These are phyloP conservation scores for Pterophyllum scalare DNA, from an alignment of 2,113 vertebrate species.

Conservation along the genomic window DNA sequence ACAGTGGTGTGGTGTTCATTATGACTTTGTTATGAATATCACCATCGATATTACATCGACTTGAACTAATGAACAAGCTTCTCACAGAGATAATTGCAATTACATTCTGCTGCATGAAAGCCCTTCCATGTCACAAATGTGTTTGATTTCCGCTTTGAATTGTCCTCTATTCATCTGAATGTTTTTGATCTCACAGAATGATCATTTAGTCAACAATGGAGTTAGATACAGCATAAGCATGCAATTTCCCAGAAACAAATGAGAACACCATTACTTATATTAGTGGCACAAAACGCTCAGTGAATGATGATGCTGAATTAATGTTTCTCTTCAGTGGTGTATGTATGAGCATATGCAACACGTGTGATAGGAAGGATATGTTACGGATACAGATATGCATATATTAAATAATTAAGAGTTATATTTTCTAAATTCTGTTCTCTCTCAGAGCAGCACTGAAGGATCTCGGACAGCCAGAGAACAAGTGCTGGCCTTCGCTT, in stretches of 20 bases:
- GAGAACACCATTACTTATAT: constrained; percentile 25
- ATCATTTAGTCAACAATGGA: constrained; percentile 12
- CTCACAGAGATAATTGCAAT: neutral
- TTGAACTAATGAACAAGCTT: constrained; percentile 35
- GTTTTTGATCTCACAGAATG: constrained; percentile 18
- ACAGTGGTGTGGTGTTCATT: constrained; percentile 28
- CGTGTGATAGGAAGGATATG: neutral
- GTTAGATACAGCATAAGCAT: neutral
- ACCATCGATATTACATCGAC: constrained; percentile 28
- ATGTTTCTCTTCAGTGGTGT: neutral
- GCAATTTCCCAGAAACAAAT: constrained; percentile 5
- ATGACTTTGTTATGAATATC: constrained; percentile 46
- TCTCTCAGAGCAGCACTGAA: constrained; percentile 60
- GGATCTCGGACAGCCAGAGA: constrained; percentile 59
- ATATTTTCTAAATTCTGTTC: neutral
- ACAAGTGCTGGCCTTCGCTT: constrained; percentile 57
- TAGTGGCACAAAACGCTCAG: constrained; percentile 13
- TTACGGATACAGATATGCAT: neutral
- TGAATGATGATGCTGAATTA: constrained; percentile 21
- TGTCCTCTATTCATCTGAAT: constrained; percentile 19
- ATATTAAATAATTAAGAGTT: neutral
- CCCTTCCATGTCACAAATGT: neutral
- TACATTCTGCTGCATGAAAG: neutral
- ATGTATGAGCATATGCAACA: neutral
- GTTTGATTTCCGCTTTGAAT: constrained; percentile 27